Conservation (phyloP, 2,797 vertebrate species). For the Sardinella longiceps region DNA sequence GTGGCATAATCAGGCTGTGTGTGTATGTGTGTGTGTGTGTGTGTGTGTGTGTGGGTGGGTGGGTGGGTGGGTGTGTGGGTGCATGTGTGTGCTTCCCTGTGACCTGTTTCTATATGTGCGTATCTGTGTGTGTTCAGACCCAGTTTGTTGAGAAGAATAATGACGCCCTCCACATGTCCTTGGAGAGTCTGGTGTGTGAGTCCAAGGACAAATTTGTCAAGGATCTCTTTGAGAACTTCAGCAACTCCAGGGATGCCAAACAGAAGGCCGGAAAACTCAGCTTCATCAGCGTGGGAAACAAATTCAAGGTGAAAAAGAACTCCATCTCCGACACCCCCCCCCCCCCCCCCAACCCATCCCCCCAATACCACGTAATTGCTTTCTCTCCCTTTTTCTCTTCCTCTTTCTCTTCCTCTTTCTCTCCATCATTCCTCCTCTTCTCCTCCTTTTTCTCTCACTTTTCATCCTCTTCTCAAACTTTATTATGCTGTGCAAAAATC, state of each 20-base stretch:
- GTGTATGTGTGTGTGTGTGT: not conserved
- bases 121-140: slow-evolving; percentile 70
- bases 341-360: not conserved
- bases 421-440: no score
- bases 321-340: not conserved
- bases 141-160: slow-evolving; percentile 99
- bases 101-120: slow-evolving; percentile 23
- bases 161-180: slow-evolving; percentile 97
- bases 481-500: not conserved
- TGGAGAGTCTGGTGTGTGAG: slow-evolving; percentile 94
- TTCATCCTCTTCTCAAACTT: not conserved
- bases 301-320: slow-evolving; percentile 89
- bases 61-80: not conserved
- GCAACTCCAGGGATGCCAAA: slow-evolving; percentile 89
- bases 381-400: not conserved
- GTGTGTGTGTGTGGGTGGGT: not conserved
- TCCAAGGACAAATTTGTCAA: slow-evolving; percentile 96
- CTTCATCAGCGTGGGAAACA: slow-evolving; percentile 99
- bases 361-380: not conserved
- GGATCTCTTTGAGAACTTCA: slow-evolving; percentile 91
- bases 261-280: slow-evolving; percentile 96
- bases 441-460: not conserved
- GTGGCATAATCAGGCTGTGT: not conserved
- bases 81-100: not conserved
- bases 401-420: not conserved